phyloP scores from a whole-genome alignment of 2,888 invertebrate species.

The Tenthredo livida region DNA sequence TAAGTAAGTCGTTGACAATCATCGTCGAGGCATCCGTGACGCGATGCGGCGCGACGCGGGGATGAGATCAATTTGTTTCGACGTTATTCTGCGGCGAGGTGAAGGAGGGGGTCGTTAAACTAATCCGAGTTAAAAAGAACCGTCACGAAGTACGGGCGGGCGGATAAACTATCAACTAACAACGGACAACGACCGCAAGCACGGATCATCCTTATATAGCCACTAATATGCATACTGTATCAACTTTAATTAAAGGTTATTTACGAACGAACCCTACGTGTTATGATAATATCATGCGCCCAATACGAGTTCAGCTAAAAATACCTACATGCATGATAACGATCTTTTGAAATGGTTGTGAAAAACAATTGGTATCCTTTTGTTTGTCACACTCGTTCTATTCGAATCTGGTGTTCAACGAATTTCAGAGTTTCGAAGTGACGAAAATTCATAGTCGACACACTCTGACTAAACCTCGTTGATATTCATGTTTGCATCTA shows the following conservation, averaged over 20 bases:
- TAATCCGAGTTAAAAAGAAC: slow-evolving; percentile 33
- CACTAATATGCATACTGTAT: not conserved
- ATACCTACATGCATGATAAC: not conserved
- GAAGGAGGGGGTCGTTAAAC: slow-evolving; percentile 16
- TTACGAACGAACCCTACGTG: not conserved
- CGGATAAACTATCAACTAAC: slow-evolving; percentile 14
- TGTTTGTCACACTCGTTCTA: not conserved
- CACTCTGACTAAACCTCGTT: not conserved
- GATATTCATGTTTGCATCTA: not conserved
- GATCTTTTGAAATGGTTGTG: not conserved
- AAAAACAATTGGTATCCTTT: not conserved
- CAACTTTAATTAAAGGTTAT: slow-evolving; percentile 5
- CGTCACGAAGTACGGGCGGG: not conserved
- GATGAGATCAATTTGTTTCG: slow-evolving; percentile 32
- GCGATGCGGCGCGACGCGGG: not conserved
- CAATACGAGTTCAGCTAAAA: not conserved
- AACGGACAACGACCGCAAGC: slow-evolving; percentile 36
- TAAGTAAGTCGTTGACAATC: not conserved
- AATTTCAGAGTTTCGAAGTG: not conserved
- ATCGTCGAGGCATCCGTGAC: not conserved
- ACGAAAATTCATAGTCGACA: not conserved
- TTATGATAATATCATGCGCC: not conserved
- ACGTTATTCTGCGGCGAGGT: not conserved
- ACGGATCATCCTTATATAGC: not conserved
- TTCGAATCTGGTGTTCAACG: not conserved